Base-by-base conservation (phyloP, 2,113 vertebrate genomes). In the Sorex araneus region DNA sequence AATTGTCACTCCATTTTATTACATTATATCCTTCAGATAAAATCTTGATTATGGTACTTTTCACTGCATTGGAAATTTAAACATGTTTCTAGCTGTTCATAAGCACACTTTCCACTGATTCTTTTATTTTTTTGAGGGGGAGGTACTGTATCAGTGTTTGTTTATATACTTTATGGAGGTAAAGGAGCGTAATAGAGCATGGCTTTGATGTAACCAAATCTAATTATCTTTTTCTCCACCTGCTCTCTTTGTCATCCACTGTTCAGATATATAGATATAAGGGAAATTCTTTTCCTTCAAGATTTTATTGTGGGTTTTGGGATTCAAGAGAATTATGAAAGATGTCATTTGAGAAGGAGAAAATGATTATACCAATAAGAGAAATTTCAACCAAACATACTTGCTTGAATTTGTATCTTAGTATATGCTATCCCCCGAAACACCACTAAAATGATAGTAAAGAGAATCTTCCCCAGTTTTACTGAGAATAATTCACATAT, bases 281-380 rank as follows among this genome's bases (percentile, higher is more conserved):
- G 43, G 90, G 73, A 90, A 92, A 50, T 84, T 73, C 9, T 43
- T 92, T 87, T 50, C 78, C 50, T 94, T 81, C 80, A 75, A 60
- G 47, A 50, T 76, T 89, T 84, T 81, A 32, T 80, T 92, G 50
- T 87, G 63, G 54, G 13, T 21, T 87, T 87, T 90, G 74, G 84
- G 34, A 90, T n/a, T 18, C 13, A 4, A 87, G 28, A 75, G 67
- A 94, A 69, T 71, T 90, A 54, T 80, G 75, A 30, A 89, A 90
- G 15, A 13, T 27, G 34, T n/a, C n/a, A 60, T 54, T 81, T 81
- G 76, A 90, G n/a, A 63, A 50, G 34, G n/a, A 82, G 43, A 82
- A 16, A 81, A 40, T 19, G 16, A 34, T 74, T 23, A 66, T 57
- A 66, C 30, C 30, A 28, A 10, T 64, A 74, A 27, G 36, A 91